Percentiles rank a stretch among this genome's conserved stretches.
Evolutionary conservation across 2,888 invertebrate species (phyloP).

Genomic region (Bruchidius siliquastri): DNA sequence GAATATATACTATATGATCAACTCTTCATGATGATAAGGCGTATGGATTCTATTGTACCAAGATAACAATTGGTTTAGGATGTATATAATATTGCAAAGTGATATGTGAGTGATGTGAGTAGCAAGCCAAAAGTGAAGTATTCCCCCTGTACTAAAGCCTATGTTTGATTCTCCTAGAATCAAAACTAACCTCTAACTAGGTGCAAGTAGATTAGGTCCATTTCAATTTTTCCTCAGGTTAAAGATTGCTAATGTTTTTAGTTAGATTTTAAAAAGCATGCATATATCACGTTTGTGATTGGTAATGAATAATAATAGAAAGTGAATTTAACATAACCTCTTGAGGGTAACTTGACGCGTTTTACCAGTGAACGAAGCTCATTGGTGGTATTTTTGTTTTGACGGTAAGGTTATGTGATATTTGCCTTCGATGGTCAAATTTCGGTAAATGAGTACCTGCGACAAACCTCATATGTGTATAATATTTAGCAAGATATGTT

Average conservation of each 20-base stretch:
- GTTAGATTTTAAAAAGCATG: constrained; percentile 8
- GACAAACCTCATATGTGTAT: constrained; percentile 31
- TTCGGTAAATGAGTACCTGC: constrained; percentile 37
- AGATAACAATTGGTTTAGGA: too few relatives aligned
- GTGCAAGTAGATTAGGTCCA: background rate
- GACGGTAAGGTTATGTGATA: constrained; percentile 4
- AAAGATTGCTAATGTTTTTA: constrained; percentile 15
- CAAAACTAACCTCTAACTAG: background rate
- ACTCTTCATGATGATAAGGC: too few relatives aligned
- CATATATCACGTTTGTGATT: constrained; percentile 18
- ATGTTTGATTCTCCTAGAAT: background rate
- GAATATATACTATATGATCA: too few relatives aligned
- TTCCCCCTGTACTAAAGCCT: background rate
- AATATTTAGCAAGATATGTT: background rate
- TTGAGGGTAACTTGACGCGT: background rate
- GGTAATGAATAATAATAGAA: constrained; percentile 18
- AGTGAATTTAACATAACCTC: constrained; percentile 7
- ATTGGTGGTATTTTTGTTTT: background rate
- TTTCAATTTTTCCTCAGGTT: constrained; percentile 17
- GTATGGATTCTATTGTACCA: too few relatives aligned
- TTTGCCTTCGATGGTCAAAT: constrained; percentile 16
- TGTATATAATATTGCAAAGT: too few relatives aligned
- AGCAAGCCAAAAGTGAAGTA: background rate
- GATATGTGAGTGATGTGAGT: background rate
- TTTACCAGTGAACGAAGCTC: background rate